Evolutionary conservation across 2,888 invertebrate genomes (phyloP).

Genomic region (Mimachlamys varia): DNA sequence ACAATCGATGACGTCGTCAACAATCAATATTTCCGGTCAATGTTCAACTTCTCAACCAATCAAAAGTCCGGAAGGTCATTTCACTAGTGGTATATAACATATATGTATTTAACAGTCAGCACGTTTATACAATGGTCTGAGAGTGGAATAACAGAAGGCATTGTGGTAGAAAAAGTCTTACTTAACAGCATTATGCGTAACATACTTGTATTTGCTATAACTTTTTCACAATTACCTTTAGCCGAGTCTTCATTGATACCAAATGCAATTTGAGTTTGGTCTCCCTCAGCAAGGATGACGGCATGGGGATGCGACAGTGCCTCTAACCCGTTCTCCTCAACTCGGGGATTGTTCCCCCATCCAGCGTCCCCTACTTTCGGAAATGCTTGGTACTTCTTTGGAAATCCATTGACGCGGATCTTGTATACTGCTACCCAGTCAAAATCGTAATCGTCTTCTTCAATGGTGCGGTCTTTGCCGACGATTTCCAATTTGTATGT

Average conservation of each 20-base stretch:
- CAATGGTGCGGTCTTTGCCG: slow-evolving; percentile 69
- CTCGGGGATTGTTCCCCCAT: slow-evolving; percentile 66
- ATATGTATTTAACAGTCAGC: too few relatives aligned
- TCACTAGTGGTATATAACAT: too few relatives aligned
- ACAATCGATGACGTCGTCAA: too few relatives aligned
- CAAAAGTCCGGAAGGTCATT: too few relatives aligned
- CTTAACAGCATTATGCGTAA: too few relatives aligned
- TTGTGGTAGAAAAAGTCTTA: too few relatives aligned
- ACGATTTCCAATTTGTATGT: slow-evolving; percentile 75
- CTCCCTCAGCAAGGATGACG: slow-evolving; percentile 47
- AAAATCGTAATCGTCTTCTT: slow-evolving; percentile 64
- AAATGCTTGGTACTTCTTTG: slow-evolving; percentile 68
- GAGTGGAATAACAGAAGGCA: too few relatives aligned
- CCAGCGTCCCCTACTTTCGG: slow-evolving; percentile 74
- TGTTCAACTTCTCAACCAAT: too few relatives aligned
- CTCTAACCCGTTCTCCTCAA: slow-evolving; percentile 48
- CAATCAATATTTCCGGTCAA: too few relatives aligned
- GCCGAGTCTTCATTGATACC: slow-evolving; percentile 54
- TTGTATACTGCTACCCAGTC: slow-evolving; percentile 73
- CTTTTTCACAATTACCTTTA: slow-evolving; percentile 14
- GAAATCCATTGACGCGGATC: slow-evolving; percentile 59
- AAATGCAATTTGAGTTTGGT: slow-evolving; percentile 56
- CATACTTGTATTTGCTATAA: too few relatives aligned
- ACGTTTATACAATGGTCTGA: too few relatives aligned
- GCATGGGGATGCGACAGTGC: slow-evolving; percentile 19